Conservation (phyloP, 92 coral and sea anemone species). For the Palythoa heliodiscus region DNA sequence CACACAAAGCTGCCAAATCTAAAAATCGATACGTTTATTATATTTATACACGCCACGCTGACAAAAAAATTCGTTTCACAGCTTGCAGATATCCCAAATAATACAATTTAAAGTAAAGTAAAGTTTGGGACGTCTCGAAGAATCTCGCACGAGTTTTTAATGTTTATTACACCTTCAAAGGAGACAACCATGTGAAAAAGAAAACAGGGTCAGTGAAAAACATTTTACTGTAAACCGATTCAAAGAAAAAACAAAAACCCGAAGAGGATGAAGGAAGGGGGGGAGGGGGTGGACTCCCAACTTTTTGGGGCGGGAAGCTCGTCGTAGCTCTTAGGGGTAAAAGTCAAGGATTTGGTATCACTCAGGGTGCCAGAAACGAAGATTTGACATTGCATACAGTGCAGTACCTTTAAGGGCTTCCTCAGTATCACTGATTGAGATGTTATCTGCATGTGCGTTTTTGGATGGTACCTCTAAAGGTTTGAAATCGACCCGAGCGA, state of each 20-base stretch:
- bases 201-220: neutral
- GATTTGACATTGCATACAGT: too few species aligned
- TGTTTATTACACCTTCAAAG: neutral
- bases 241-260: neutral
- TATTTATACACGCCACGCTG: neutral
- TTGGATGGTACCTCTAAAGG: too few species aligned
- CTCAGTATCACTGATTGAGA: too few species aligned
- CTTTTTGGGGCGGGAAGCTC: too few species aligned
- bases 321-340: too few species aligned
- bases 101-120: neutral
- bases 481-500: too few species aligned
- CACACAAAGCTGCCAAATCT: neutral
- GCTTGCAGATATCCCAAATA: neutral
- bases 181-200: neutral
- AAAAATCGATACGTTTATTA: neutral
- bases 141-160: neutral
- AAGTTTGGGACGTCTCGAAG: neutral
- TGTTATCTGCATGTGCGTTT: too few species aligned
- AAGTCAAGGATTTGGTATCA: too few species aligned
- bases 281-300: too few species aligned
- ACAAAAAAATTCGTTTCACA: neutral
- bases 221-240: neutral
- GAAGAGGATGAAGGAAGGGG: too few species aligned
- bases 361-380: too few species aligned
- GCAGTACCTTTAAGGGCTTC: too few species aligned